Base-by-base conservation (phyloP, 2,888 invertebrate genomes). In the Mythimna vitellina region DNA sequence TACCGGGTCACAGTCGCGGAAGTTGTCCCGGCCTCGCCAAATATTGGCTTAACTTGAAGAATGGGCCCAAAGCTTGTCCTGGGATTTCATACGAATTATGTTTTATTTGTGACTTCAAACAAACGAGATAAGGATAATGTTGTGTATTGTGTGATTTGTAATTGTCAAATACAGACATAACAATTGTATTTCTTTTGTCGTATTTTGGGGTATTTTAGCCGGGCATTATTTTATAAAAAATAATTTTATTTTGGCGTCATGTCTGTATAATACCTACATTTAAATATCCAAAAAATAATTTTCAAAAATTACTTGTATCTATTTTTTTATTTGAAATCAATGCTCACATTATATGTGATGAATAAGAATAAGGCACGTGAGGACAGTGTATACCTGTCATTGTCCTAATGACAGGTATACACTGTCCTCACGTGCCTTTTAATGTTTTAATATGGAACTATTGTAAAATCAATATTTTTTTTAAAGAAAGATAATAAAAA, bases 1-100 rank as follows among this genome's bases (percentile, higher is more conserved):
- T 96, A 96, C 93, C 92, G 91, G 93, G 91, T 91, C 94, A 92
- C 92, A 89, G 88, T 92, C 91, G 90, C 93, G 92, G 92, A 92
- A 92, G 90, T 91, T 86, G 89, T 85, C 83, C 85, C 87, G 84
- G 89, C 84, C 86, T 92, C 88, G 92, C 92, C 94, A 95, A 96
- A 96, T 95, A 96, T 96, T 95, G 94, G 95, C 95, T 95, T 95
- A 95, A 95, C 95, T 94, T 95, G 93, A 94, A 90, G 91, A 94
- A 95, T 93, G 91, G 91, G 78, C 86, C 84, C 78, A 81, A 87
- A 88, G 83, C 86, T 90, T 81, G 85, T 86, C 87, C 87, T 89
- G 86, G 92, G 92, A 90, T 93, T 93, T 90, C 86, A 91, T 90
- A 89, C 86, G 89, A 89, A 91, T 93, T 92, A 90, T 89, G 88